Evolutionary conservation across 2,113 vertebrate species (phyloP), one percentile per base, ranked within the genome.

Genomic region (Eublepharis macularius): DNA sequence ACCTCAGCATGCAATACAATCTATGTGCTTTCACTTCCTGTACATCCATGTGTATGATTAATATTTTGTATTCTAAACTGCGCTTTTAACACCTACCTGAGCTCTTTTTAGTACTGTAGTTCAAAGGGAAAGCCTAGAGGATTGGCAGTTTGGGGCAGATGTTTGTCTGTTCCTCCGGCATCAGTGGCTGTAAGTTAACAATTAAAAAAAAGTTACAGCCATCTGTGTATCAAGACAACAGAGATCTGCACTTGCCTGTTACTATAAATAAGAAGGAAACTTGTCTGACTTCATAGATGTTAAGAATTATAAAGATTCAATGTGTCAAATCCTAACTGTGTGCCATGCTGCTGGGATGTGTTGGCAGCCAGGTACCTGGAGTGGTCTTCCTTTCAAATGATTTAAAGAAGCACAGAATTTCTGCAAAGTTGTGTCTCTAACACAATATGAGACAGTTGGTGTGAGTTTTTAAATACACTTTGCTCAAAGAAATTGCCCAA

Each of bases 181-280:
- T 95, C 92, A 90, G 91, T 95, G 93, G 94, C 92, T 96, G 88
- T 94, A 94, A 94, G 92, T 94, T 95, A 94, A 95, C 95, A 95
- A 92, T 94, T 94, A 63, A 80, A 76, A 78, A 96, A 96, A 94
- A 81, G 89, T 94, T 94, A 89, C 84, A 92, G 39, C 95, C 95
- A 94, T 96, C 95, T 96, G 95, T 95, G 95, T 94, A 94, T 93
- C 94, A 93, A 93, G 94, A 94, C 29, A 14, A 85, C 91, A 88
- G 81, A 95, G 90, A 91, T 92, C 93, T 94, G 93, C 87, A 92
- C 87, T 87, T 80, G 90, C 90, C 89, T 92, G 63, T 91, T 94
- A 94, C 90, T 92, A 87, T 90, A 95, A 95, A 91, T 93, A 92
- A 91, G 86, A 87, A 92, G 85, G 88, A 90, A 90, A 93, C 92